These are phyloP conservation scores for Sepioteuthis lessoniana DNA, from an alignment of 2,888 invertebrate species.

Conservation along the genomic window DNA sequence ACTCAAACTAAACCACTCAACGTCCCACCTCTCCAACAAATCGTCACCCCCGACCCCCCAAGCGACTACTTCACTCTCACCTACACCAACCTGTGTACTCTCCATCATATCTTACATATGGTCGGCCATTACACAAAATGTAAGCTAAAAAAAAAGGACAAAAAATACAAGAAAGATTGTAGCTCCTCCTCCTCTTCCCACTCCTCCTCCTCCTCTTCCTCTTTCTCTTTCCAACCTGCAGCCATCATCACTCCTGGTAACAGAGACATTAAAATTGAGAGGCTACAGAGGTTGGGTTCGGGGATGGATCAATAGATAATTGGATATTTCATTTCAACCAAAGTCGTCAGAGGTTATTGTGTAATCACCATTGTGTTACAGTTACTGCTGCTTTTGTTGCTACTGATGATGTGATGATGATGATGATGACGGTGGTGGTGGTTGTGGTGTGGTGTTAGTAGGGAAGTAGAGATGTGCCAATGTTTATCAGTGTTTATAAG, in stretches of 20 bases:
- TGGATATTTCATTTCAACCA: conserved; percentile 23
- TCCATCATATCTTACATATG: neutral
- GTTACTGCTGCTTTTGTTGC: neutral
- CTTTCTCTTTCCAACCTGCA: neutral
- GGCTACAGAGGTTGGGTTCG: neutral
- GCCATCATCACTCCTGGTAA: neutral
- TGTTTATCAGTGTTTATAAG: neutral
- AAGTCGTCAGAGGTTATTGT: conserved; percentile 33
- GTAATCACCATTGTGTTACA: conserved; percentile 7
- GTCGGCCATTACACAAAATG: conserved; percentile 8
- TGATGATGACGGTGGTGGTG: neutral
- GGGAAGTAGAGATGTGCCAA: neutral
- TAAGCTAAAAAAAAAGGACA: neutral
- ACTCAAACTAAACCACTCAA: neutral
- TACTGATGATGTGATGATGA: neutral
- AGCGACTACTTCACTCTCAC: neutral
- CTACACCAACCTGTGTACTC: neutral
- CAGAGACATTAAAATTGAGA: neutral
- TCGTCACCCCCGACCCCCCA: neutral
- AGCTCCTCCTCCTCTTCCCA: neutral
- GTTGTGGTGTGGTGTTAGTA: no score
- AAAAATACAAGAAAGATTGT: neutral
- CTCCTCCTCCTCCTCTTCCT: neutral
- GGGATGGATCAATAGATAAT: neutral
- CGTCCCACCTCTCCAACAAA: neutral